phyloP scores from a whole-genome alignment of 2,113 vertebrate genomes.

The Eira barbara region DNA sequence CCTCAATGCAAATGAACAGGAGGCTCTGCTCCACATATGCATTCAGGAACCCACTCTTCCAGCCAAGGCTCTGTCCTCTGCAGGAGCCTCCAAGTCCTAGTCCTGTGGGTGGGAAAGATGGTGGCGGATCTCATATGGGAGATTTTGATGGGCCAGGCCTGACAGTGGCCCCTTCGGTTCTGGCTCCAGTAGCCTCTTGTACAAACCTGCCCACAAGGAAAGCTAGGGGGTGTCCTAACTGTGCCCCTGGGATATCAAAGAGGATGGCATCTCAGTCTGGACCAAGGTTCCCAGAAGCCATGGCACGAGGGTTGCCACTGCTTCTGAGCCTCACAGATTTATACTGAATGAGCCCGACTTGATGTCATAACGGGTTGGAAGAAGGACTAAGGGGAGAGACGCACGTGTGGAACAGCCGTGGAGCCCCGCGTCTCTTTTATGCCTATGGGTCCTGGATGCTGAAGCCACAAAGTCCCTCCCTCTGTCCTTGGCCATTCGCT shows the following conservation, averaged over 20 bases:
- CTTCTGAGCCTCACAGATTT: neutral
- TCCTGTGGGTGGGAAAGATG: neutral
- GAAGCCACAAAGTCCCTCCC: neutral
- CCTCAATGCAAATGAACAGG: neutral
- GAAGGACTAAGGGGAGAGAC: neutral
- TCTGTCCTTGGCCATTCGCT: neutral
- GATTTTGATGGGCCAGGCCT: neutral
- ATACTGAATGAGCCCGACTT: neutral
- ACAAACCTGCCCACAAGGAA: neutral
- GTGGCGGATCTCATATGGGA: neutral
- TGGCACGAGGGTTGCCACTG: neutral
- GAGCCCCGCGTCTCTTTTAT: rapidly evolving
- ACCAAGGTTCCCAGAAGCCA: neutral
- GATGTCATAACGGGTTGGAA: neutral
- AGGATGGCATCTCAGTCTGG: neutral
- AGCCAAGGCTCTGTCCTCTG: neutral
- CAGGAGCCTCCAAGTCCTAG: neutral
- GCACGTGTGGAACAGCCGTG: rapidly evolving
- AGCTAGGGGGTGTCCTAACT: neutral
- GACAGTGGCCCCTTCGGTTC: neutral
- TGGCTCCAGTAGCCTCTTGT: neutral
- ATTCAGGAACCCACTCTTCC: neutral
- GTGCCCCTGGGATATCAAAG: neutral
- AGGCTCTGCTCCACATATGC: neutral
- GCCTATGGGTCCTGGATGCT: neutral